Conservation (phyloP, 2,888 invertebrate species). For the Polydrusus tereticollis region DNA sequence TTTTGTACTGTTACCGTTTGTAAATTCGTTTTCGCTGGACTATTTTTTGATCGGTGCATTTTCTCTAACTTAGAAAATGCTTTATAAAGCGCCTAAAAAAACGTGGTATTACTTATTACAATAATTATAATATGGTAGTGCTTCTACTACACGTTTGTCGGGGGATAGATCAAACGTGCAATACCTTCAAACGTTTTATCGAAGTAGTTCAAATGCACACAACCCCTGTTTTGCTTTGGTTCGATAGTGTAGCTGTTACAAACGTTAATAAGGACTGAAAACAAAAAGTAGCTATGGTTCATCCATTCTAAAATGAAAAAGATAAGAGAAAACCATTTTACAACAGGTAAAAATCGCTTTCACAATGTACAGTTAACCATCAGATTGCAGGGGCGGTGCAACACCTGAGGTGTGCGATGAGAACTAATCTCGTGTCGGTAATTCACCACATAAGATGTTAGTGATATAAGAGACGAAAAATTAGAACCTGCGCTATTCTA, state of each 20-base stretch:
- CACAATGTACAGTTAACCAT: too few relatives aligned
- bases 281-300: neutral
- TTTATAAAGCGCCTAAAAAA: constrained; percentile 25
- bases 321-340: too few relatives aligned
- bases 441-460: too few relatives aligned
- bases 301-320: neutral
- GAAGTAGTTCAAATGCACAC: constrained; percentile 5
- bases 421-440: too few relatives aligned
- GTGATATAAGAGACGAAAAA: too few relatives aligned
- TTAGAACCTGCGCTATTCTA: too few relatives aligned
- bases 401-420: too few relatives aligned
- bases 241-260: neutral
- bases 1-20: constrained; percentile 25
- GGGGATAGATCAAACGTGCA: neutral
- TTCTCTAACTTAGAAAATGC: constrained; percentile 27
- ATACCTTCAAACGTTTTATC: neutral
- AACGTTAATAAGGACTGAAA: neutral
- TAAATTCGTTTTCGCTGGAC: constrained; percentile 9
- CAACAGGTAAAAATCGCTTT: too few relatives aligned
- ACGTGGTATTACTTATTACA: constrained; percentile 12
- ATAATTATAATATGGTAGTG: constrained; percentile 16
- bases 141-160: too few relatives aligned
- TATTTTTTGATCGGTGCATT: constrained; percentile 26
- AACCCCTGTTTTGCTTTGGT: neutral
- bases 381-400: too few relatives aligned